Conservation (phyloP, 2,888 invertebrate species). For the Agriotes lineatus region DNA sequence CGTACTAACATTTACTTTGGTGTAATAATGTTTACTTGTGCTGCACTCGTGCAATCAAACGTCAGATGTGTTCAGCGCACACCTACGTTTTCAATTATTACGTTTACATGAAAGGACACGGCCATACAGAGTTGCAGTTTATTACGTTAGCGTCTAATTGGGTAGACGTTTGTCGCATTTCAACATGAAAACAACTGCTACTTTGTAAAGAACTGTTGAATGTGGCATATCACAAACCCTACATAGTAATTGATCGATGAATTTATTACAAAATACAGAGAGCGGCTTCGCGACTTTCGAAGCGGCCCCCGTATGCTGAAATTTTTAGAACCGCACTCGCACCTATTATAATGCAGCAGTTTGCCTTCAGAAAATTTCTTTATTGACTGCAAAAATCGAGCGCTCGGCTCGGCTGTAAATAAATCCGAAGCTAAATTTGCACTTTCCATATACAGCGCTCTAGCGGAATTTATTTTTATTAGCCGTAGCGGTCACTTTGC, state of each 20-base stretch:
- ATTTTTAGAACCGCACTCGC: too few species aligned
- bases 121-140: too few species aligned
- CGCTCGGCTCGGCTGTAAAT: not conserved
- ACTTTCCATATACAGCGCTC: not conserved
- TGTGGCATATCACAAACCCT: too few species aligned
- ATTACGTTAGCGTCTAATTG: too few species aligned
- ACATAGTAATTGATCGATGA: too few species aligned
- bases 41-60: conserved; percentile 12
- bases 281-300: too few species aligned
- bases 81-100: not conserved
- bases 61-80: not conserved
- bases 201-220: too few species aligned
- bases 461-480: conserved; percentile 6
- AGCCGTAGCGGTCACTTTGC: not conserved
- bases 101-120: too few species aligned
- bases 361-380: conserved; percentile 17
- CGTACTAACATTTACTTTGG: conserved; percentile 8
- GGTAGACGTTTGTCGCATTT: too few species aligned
- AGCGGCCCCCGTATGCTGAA: too few species aligned
- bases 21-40: conserved; percentile 5
- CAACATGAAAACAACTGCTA: too few species aligned
- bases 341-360: not conserved
- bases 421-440: conserved; percentile 11
- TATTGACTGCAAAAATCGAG: not conserved
- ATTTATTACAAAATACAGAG: too few species aligned